Percentiles rank a stretch among this genome's conserved stretches.
Evolutionary conservation across 2,797 vertebrate species (phyloP).

Genomic region (Muraenolepis orangiensis): DNA sequence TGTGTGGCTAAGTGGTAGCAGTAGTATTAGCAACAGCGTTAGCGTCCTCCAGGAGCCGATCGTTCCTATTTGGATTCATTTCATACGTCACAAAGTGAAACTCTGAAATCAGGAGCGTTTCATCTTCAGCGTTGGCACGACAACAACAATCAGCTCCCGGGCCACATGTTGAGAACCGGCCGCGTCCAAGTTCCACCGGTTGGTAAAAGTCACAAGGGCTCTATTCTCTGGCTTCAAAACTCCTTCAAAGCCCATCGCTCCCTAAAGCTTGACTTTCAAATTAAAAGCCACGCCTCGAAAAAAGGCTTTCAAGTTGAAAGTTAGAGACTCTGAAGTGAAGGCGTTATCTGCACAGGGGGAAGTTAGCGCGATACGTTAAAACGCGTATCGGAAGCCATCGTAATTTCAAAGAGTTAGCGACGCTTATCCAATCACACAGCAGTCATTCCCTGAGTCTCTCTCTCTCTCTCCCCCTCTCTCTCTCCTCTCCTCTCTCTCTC

Average conservation of each 20-base stretch:
- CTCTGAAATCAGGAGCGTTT: neutral
- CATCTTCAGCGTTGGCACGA: neutral
- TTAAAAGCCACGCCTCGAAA: conserved; percentile 33
- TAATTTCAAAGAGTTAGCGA: conserved; percentile 69
- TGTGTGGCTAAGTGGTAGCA: no score
- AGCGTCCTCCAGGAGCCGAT: neutral
- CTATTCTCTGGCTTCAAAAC: conserved; percentile 25
- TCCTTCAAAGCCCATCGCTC: conserved; percentile 48
- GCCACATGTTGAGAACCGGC: neutral
- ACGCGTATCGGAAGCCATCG: conserved; percentile 55
- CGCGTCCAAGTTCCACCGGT: neutral
- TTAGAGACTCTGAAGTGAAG: conserved; percentile 45
- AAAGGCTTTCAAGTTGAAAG: conserved; percentile 56
- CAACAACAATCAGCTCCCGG: neutral
- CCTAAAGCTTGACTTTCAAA: conserved; percentile 33
- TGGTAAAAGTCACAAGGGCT: neutral
- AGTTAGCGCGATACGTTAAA: conserved; percentile 55
- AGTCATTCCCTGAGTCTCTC: conserved; percentile 23
- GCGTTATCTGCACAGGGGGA: conserved; percentile 56
- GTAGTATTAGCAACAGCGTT: no score
- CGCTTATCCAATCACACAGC: conserved; percentile 68
- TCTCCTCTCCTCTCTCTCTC: conserved; percentile 3
- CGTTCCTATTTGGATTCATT: neutral
- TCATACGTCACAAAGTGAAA: neutral
- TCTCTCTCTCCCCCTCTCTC: neutral